Percentiles rank a stretch among this genome's conserved stretches.
Conservation (phyloP, 2,888 invertebrate genomes). For the Oxytorus armatus region DNA sequence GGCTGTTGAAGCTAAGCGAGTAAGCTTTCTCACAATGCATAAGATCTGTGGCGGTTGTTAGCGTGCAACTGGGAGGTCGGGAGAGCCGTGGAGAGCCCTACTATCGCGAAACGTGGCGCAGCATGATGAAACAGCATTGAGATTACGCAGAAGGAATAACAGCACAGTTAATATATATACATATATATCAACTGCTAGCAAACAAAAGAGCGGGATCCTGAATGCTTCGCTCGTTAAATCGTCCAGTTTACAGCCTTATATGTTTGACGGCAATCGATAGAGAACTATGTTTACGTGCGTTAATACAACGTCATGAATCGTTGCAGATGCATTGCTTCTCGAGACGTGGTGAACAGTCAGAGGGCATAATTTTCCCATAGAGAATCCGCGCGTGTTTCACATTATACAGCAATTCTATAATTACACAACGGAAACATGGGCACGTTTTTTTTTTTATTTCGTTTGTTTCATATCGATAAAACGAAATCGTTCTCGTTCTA, state of each 20-base stretch:
- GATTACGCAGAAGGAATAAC: constrained; percentile 44
- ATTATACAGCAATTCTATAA: constrained; percentile 13
- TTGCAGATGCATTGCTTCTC: constrained; percentile 55
- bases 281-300: constrained; percentile 49
- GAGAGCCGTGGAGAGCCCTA: constrained; percentile 36
- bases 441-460: constrained; percentile 23
- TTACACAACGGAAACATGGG: constrained; percentile 12
- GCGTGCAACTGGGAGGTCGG: constrained; percentile 49
- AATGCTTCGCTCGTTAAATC: neutral
- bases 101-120: constrained; percentile 33
- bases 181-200: neutral
- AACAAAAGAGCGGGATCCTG: constrained; percentile 67
- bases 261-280: neutral
- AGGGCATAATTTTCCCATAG: constrained; percentile 77
- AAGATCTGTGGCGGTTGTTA: constrained; percentile 69
- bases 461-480: neutral
- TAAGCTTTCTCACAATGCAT: constrained; percentile 71
- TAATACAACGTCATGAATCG: constrained; percentile 69
- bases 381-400: constrained; percentile 23
- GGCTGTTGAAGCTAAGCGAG: constrained; percentile 60
- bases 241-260: neutral
- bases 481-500: constrained; percentile 1
- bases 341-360: constrained; percentile 52
- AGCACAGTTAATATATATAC: neutral
- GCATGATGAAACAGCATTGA: constrained; percentile 50